Evolutionary conservation across 2,113 vertebrate genomes (phyloP).

Genomic region (Cyanistes caeruleus): DNA sequence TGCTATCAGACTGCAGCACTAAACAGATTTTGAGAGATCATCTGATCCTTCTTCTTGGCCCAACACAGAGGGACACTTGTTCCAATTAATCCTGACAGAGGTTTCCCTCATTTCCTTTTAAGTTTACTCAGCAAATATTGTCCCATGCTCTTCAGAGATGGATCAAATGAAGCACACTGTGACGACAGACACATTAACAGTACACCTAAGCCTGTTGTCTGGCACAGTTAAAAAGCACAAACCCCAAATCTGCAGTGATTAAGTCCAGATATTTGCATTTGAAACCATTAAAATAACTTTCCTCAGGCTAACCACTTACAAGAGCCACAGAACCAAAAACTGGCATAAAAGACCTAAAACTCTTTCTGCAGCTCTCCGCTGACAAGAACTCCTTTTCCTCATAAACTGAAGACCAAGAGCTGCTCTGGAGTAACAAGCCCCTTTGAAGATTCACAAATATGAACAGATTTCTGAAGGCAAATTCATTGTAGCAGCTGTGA

Average conservation of each 20-base stretch:
- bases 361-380: not conserved
- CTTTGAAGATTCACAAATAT: not conserved
- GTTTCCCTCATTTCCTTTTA: not conserved
- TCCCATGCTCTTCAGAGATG: not conserved
- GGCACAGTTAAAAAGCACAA: not conserved
- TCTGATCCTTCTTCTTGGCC: not conserved
- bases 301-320: not conserved
- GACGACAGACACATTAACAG: not conserved
- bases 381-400: not conserved
- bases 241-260: not conserved
- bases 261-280: not conserved
- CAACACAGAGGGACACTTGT: not conserved
- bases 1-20: not conserved
- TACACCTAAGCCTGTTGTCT: not conserved
- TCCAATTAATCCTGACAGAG: not conserved
- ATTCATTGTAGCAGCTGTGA: not conserved
- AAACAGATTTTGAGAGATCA: fast-evolving
- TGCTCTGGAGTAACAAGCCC: not conserved
- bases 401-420: not conserved
- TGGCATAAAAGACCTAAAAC: not conserved
- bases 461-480: not conserved
- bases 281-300: not conserved
- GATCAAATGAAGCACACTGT: not conserved
- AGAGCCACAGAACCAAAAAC: not conserved
- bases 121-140: not conserved